A percentile compares a stretch with the other conserved stretches of the same genome.
Conservation (phyloP, 1,140 invertebrate genomes). For the Platyura marginata region DNA sequence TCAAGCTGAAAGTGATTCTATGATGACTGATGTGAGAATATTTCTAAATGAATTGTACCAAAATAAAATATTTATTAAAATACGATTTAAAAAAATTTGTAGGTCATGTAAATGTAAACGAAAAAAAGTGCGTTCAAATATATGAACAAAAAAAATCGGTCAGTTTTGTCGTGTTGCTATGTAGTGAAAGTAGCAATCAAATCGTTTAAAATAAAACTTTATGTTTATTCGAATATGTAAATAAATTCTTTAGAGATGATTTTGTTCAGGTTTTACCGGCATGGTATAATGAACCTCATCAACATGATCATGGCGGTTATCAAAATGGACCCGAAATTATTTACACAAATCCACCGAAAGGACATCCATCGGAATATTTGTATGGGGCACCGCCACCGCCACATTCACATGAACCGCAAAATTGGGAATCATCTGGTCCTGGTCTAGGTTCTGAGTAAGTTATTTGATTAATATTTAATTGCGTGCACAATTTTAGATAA, state of each 20-base stretch:
- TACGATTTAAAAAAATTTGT: no score
- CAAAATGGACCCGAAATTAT: slow-evolving; percentile 17
- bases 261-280: slow-evolving; percentile 15
- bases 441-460: slow-evolving; percentile 37
- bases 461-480: no score
- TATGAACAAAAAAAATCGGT: not conserved
- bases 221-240: not conserved
- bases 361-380: slow-evolving; percentile 18
- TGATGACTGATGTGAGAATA: no score
- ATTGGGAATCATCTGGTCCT: slow-evolving; percentile 35
- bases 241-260: not conserved
- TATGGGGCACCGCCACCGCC: slow-evolving; percentile 22
- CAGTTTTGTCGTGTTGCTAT: no score
- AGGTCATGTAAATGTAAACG: no score
- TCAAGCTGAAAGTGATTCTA: no score
- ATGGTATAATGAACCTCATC: slow-evolving; percentile 14
- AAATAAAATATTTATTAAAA: no score
- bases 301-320: not conserved
- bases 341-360: slow-evolving; percentile 21
- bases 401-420: slow-evolving; percentile 21
- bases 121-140: no score
- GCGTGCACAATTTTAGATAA: no score
- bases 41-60: no score
- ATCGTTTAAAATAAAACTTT: no score
- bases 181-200: no score